These are phyloP conservation scores for Promerops cafer DNA, from an alignment of 2,113 vertebrate genomes.

Conservation along the genomic window DNA sequence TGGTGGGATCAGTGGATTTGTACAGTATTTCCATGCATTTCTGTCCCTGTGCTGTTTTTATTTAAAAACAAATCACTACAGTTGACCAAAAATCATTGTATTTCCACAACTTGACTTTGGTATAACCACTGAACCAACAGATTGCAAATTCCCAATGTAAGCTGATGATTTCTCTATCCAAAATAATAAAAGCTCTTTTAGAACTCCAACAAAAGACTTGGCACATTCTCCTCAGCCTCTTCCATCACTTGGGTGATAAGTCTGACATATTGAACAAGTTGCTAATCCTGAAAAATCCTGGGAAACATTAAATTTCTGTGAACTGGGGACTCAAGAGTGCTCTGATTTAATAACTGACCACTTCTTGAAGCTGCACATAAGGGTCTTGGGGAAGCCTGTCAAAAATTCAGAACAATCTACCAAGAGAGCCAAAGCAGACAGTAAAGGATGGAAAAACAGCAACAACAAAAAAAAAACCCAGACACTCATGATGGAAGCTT, in stretches of 20 bases:
- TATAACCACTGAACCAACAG: background rate
- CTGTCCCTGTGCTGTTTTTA: background rate
- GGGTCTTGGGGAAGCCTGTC: background rate
- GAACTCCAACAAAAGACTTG: background rate
- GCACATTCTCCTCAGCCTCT: background rate
- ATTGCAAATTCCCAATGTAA: rapidly evolving
- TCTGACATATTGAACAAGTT: background rate
- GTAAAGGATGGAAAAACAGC: background rate
- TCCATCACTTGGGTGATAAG: background rate
- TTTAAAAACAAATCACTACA: background rate
- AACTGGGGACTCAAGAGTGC: rapidly evolving
- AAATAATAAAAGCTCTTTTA: background rate
- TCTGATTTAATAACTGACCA: background rate
- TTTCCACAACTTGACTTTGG: background rate
- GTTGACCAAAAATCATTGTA: rapidly evolving
- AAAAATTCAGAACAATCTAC: background rate
- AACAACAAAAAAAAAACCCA: background rate
- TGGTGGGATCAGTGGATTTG: background rate
- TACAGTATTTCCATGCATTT: background rate
- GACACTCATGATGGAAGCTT: background rate
- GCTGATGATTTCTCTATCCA: background rate
- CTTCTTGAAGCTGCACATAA: rapidly evolving
- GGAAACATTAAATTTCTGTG: background rate
- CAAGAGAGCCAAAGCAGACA: background rate
- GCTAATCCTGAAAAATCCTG: background rate